Conservation (phyloP, 37 sponge, comb jelly and placozoan species). For the Cladorhizidae sp. region DNA sequence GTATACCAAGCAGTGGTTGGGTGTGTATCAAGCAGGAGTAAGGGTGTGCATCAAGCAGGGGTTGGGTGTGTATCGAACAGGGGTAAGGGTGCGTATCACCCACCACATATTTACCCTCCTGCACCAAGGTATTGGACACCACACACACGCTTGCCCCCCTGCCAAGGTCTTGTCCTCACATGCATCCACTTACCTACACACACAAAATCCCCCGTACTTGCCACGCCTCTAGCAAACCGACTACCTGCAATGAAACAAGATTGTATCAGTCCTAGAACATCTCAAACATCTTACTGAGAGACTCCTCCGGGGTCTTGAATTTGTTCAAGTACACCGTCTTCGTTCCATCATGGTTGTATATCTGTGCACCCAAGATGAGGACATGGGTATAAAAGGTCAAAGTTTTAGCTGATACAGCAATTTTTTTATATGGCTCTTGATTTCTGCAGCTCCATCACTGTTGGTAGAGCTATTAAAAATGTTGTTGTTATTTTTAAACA, state of each 20-base stretch:
- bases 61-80: too few relatives aligned
- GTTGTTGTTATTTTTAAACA: too few relatives aligned
- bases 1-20: too few relatives aligned
- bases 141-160: neutral
- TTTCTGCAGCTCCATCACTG: too few relatives aligned
- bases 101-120: neutral
- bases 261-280: neutral
- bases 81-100: too few relatives aligned
- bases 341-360: slow-evolving; percentile 16
- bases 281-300: slow-evolving; percentile 20
- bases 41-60: too few relatives aligned
- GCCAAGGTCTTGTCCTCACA: neutral
- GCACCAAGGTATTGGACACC: neutral
- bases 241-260: slow-evolving; percentile 1
- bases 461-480: too few relatives aligned
- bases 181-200: slow-evolving; percentile 39
- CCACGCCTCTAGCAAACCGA: slow-evolving; percentile 44
- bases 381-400: neutral
- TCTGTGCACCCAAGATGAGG: neutral
- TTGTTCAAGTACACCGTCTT: slow-evolving; percentile 18
- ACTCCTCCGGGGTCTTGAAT: slow-evolving; percentile 32
- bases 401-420: too few relatives aligned
- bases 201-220: slow-evolving; percentile 20
- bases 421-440: too few relatives aligned
- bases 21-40: too few relatives aligned